A percentile compares a stretch with the other conserved stretches of the same genome.
Evolutionary conservation across 2,888 invertebrate genomes (phyloP).

Genomic region (Lumbricus terrestris): DNA sequence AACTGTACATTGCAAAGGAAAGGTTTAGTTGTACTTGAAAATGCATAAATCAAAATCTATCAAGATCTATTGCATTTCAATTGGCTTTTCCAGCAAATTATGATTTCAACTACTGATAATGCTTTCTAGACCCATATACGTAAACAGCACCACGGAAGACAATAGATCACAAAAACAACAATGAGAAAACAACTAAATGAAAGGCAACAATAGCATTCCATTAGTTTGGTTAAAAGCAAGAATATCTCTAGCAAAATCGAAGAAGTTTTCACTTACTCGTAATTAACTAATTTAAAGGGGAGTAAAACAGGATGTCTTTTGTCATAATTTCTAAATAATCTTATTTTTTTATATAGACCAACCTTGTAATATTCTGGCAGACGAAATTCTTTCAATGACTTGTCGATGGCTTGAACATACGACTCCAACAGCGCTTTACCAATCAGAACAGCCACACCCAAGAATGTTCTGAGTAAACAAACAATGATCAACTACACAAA

Average conservation of each 20-base stretch:
- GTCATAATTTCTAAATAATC: not conserved
- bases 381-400: constrained; percentile 69
- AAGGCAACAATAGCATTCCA: not conserved
- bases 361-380: constrained; percentile 74
- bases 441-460: constrained; percentile 22
- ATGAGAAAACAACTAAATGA: not conserved
- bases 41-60: too few relatives aligned
- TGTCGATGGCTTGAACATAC: constrained; percentile 25
- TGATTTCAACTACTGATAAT: too few relatives aligned
- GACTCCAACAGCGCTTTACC: constrained; percentile 6
- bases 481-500: not conserved
- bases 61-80: too few relatives aligned
- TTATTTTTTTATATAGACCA: constrained; percentile 15
- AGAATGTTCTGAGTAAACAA: constrained; percentile 42
- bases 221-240: not conserved
- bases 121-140: too few relatives aligned
- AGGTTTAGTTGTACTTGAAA: not conserved
- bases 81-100: too few relatives aligned
- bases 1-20: not conserved
- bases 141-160: too few relatives aligned
- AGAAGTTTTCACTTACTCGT: not conserved
- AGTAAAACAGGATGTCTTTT: not conserved
- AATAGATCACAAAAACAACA: too few relatives aligned
- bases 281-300: not conserved
- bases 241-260: not conserved